Conservation (phyloP, 2,113 vertebrate species). For the Lycocorax pyrrhopterus region DNA sequence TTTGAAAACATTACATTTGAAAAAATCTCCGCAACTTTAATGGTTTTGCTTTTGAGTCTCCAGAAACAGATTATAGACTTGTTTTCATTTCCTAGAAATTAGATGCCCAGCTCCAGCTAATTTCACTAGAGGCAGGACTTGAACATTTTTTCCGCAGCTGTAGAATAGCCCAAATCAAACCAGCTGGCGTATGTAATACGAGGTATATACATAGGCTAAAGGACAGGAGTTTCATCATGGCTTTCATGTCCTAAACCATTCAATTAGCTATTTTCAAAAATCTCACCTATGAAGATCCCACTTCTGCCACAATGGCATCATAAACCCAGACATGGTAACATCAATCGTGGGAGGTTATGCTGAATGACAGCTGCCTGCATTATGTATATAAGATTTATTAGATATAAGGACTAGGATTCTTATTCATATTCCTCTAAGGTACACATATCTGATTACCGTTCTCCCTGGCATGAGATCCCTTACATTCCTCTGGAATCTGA, state of each 20-base stretch:
- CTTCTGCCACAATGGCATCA: neutral
- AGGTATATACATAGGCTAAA: neutral
- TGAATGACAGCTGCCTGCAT: neutral
- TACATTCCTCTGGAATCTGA: neutral
- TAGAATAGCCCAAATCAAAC: neutral
- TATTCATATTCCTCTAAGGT: neutral
- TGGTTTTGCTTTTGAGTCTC: neutral
- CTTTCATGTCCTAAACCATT: neutral
- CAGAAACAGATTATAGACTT: neutral
- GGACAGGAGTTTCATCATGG: neutral
- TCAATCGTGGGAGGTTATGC: neutral
- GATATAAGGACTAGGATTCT: neutral
- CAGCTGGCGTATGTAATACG: neutral
- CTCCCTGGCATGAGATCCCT: neutral
- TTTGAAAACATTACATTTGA: neutral
- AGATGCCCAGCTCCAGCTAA: neutral
- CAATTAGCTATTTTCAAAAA: neutral
- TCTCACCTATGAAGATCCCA: neutral
- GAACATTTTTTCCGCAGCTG: neutral
- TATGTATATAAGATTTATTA: neutral
- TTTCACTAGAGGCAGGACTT: neutral
- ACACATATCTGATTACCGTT: neutral
- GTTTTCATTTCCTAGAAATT: neutral
- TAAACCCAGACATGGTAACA: neutral
- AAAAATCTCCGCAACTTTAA: neutral